These are phyloP conservation scores for Tetragonula clypearis DNA, from an alignment of 1,140 invertebrate genomes.

Conservation along the genomic window DNA sequence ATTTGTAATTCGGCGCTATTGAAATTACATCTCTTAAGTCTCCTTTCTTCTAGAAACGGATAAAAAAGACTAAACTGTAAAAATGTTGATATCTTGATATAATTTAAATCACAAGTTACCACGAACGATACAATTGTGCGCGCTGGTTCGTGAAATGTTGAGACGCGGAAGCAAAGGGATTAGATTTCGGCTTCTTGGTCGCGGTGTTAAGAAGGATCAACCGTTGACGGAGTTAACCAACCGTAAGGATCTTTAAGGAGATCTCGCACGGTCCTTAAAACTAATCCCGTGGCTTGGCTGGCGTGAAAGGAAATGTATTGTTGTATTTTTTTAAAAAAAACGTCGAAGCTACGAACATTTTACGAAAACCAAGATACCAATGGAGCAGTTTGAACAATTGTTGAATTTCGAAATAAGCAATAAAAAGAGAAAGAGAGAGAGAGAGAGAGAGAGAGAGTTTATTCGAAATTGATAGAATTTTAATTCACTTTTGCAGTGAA, in stretches of 20 bases:
- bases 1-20: not conserved
- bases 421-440: too few relatives aligned
- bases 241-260: conserved; percentile 66
- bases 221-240: conserved; percentile 69
- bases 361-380: too few relatives aligned
- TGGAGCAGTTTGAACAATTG: too few relatives aligned
- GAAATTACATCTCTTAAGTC: not conserved
- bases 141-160: not conserved
- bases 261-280: conserved; percentile 62
- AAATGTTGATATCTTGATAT: too few relatives aligned
- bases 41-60: too few relatives aligned
- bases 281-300: conserved; percentile 68
- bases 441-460: too few relatives aligned
- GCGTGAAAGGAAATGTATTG: conserved; percentile 53
- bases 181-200: conserved; percentile 57
- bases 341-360: too few relatives aligned
- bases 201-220: conserved; percentile 71
- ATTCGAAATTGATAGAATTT: too few relatives aligned
- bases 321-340: not conserved
- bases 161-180: conserved; percentile 63
- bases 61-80: too few relatives aligned
- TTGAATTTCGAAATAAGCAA: too few relatives aligned
- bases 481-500: too few relatives aligned
- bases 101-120: not conserved
- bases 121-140: not conserved